These are phyloP conservation scores for Sardinella longiceps DNA, from an alignment of 2,797 vertebrate genomes.

Conservation along the genomic window DNA sequence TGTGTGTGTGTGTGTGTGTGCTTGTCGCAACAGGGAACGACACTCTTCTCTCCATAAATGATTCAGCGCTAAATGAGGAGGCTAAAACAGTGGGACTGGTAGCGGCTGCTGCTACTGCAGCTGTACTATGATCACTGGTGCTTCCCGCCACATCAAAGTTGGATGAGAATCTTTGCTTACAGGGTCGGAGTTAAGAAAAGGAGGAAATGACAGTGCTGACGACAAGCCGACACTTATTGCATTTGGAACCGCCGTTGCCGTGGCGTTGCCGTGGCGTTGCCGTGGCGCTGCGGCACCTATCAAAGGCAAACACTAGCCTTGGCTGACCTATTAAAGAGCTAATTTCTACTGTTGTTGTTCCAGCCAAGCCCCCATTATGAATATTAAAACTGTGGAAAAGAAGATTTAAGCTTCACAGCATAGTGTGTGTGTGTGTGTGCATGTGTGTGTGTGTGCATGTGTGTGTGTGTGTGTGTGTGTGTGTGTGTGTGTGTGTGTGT, in stretches of 20 bases:
- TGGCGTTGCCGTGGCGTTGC: too few relatives aligned
- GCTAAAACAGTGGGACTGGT: not conserved
- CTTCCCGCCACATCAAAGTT: constrained; percentile 27
- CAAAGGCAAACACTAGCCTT: constrained; percentile 36
- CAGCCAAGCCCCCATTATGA: constrained; percentile 52
- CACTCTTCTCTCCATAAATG: not conserved
- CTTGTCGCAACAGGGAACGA: not conserved
- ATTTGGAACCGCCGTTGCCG: too few relatives aligned
- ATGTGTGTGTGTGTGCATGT: not conserved
- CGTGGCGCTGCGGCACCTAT: not conserved
- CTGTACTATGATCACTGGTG: constrained; percentile 1
- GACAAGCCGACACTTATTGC: not conserved
- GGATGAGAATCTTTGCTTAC: constrained; percentile 26
- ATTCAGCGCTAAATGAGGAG: constrained; percentile 30
- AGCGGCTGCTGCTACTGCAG: too few relatives aligned
- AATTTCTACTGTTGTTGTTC: constrained; percentile 38
- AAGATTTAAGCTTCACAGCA: constrained; percentile 48
- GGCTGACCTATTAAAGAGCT: constrained; percentile 43
- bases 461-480: not conserved
- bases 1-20: not conserved
- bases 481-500: constrained; percentile 13
- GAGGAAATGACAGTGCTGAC: not conserved
- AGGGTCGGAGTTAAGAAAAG: not conserved
- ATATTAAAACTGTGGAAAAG: constrained; percentile 55
- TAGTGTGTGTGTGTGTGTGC: constrained; percentile 43